Conservation (phyloP, 1,140 invertebrate species). For the Triops longicaudatus region DNA sequence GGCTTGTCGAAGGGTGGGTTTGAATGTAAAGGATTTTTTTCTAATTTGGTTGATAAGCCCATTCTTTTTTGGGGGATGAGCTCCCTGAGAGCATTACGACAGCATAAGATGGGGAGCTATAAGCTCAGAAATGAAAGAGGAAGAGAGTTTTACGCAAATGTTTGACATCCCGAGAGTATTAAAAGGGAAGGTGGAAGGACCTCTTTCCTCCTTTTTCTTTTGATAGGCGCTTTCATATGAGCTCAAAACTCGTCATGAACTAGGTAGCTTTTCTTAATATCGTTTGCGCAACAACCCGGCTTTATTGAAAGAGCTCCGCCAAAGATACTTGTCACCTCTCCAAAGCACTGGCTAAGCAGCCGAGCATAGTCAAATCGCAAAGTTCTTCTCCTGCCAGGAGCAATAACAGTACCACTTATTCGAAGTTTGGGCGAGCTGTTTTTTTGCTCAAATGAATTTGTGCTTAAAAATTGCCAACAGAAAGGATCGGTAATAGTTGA, state of each 20-base stretch:
- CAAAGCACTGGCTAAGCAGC: not conserved
- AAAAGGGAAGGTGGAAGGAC: not conserved
- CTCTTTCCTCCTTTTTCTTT: not conserved
- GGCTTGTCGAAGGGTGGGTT: not conserved
- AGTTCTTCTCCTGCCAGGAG: no score
- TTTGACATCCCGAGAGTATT: constrained; percentile 5
- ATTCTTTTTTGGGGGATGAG: not conserved
- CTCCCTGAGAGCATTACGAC: not conserved
- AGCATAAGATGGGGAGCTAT: not conserved
- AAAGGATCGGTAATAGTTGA: no score
- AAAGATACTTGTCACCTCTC: not conserved
- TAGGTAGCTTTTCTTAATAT: not conserved
- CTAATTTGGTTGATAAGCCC: not conserved
- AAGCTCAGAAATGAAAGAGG: not conserved
- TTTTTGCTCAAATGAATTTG: no score
- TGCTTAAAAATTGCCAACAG: no score
- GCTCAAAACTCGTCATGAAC: not conserved
- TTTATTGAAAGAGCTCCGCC: not conserved
- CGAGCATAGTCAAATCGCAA: not conserved
- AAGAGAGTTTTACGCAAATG: not conserved
- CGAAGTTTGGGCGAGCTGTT: no score
- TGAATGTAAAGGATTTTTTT: not conserved
- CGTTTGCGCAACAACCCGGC: not conserved
- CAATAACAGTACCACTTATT: no score
- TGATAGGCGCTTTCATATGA: not conserved